phyloP scores from a whole-genome alignment of 2,797 vertebrate genomes.

The Enteromius mattozi region DNA sequence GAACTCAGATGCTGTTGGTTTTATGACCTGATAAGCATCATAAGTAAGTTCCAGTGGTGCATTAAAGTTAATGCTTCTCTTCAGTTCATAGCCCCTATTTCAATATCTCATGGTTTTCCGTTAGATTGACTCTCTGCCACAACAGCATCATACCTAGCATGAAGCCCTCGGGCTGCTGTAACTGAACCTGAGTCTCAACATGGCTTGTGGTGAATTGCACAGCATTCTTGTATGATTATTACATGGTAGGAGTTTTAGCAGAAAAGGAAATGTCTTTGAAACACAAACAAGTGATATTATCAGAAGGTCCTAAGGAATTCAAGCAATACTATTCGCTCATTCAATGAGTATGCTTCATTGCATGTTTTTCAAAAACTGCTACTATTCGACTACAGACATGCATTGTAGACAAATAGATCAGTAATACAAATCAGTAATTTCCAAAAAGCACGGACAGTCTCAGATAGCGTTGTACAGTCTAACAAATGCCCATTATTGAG shows the following conservation, averaged over 20 bases:
- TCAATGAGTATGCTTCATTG: neutral
- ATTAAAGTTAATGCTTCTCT: neutral
- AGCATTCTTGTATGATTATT: slow-evolving; percentile 27
- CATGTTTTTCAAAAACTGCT: neutral
- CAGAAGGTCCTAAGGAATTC: neutral
- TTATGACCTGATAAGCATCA: slow-evolving; percentile 20
- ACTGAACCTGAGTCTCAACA: neutral
- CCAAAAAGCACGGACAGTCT: neutral
- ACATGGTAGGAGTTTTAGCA: slow-evolving; percentile 16
- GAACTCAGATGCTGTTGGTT: neutral
- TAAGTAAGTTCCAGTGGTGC: neutral
- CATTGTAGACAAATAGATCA: neutral
- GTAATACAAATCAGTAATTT: neutral
- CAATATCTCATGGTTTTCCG: neutral
- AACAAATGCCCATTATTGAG: neutral
- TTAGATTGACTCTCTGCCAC: neutral
- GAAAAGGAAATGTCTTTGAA: slow-evolving; percentile 31
- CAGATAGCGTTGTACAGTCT: neutral
- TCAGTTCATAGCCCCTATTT: neutral
- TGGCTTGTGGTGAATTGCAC: slow-evolving; percentile 27
- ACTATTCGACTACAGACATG: neutral
- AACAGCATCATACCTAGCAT: neutral
- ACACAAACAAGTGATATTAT: slow-evolving; percentile 3
- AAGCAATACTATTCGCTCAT: neutral
- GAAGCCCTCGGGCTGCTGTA: slow-evolving; percentile 7